Conservation (phyloP, 2,888 invertebrate species). For the Athrips mouffetella region DNA sequence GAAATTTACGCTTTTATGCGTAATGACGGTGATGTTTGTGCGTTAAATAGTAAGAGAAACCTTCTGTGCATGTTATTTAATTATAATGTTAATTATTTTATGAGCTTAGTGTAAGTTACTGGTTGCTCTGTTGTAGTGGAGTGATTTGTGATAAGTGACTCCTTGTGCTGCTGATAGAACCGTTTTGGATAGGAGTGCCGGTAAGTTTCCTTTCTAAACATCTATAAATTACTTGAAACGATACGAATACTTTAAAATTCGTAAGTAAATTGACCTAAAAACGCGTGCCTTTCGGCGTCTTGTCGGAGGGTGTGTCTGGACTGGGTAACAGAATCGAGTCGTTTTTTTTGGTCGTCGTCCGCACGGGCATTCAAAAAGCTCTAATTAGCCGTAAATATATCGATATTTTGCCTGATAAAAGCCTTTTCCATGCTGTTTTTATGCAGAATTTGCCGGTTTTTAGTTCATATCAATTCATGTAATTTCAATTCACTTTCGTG, state of each 20-base stretch:
- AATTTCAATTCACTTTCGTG: not conserved
- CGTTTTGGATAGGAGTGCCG: constrained; percentile 56
- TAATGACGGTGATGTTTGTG: constrained; percentile 73
- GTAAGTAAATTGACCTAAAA: constrained; percentile 29
- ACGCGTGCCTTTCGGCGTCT: constrained; percentile 30
- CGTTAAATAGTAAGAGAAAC: constrained; percentile 52
- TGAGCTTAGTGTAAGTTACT: constrained; percentile 71
- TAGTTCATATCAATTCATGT: not conserved
- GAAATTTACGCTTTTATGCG: constrained; percentile 58
- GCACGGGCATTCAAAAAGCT: constrained; percentile 30
- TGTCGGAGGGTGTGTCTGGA: constrained; percentile 65
- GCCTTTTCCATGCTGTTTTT: not conserved
- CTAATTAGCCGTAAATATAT: not conserved
- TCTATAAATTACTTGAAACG: constrained; percentile 40
- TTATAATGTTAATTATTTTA: constrained; percentile 60
- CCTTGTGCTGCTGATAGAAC: constrained; percentile 42
- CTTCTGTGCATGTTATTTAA: constrained; percentile 61
- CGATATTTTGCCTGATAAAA: not conserved
- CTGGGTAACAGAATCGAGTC: constrained; percentile 43
- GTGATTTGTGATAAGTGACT: constrained; percentile 43
- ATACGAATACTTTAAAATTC: constrained; percentile 43
- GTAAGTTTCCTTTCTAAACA: constrained; percentile 53
- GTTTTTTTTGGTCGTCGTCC: constrained; percentile 43
- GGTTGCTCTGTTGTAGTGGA: constrained; percentile 48
- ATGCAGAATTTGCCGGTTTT: not conserved